Evolutionary conservation across 1,140 invertebrate species (phyloP).

Genomic region (Drosophila navojoa): DNA sequence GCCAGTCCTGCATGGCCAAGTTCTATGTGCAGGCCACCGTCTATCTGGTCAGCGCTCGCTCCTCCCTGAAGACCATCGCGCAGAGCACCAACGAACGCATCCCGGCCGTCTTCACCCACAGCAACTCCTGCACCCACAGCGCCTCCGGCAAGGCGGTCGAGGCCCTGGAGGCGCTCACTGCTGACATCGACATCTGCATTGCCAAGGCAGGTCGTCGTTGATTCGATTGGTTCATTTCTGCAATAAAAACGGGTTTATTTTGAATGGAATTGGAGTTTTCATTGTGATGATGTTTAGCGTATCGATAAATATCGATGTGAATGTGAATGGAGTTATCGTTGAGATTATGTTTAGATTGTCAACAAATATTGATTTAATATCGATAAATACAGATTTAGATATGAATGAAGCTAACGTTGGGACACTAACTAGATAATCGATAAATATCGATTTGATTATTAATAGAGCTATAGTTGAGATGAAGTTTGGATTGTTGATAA

Average conservation of each 20-base stretch:
- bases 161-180: conserved; percentile 51
- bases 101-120: conserved; percentile 61
- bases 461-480: too few relatives aligned
- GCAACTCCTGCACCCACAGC: conserved; percentile 66
- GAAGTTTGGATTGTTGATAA: too few relatives aligned
- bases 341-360: too few relatives aligned
- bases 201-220: conserved; percentile 20
- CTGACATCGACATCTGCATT: conserved; percentile 58
- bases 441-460: too few relatives aligned
- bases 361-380: too few relatives aligned
- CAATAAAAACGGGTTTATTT: conserved; percentile 2
- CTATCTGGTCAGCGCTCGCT: conserved; percentile 56
- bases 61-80: conserved; percentile 67
- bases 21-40: conserved; percentile 53
- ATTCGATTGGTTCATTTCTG: neutral
- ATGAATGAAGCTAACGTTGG: too few relatives aligned
- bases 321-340: too few relatives aligned
- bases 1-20: conserved; percentile 55
- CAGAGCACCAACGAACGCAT: conserved; percentile 58
- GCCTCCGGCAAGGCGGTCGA: conserved; percentile 53
- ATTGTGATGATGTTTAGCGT: neutral
- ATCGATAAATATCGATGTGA: neutral
- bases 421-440: too few relatives aligned
- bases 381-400: too few relatives aligned
- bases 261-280: neutral